A percentile compares a stretch with the other conserved stretches of the same genome.
Evolutionary conservation across 2,888 invertebrate species (phyloP).

Genomic region (Pterostichus madidus): DNA sequence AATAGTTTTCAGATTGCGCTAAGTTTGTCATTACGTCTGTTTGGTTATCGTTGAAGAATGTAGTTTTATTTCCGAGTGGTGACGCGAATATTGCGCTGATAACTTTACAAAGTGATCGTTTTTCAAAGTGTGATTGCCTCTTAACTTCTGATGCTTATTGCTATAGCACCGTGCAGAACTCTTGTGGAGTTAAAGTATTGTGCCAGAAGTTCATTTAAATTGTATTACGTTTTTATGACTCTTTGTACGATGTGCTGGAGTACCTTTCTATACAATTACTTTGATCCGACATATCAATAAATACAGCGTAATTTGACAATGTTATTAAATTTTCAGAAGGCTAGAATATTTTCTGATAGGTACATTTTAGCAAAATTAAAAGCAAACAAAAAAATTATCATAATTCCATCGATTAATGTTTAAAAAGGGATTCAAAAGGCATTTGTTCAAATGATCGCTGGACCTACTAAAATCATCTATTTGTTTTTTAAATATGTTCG

Average conservation of each 20-base stretch:
- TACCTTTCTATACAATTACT: slow-evolving; percentile 28
- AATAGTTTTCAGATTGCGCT: no score
- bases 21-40: no score
- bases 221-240: slow-evolving; percentile 43
- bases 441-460: no score
- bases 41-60: slow-evolving; percentile 27
- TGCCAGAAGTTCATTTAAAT: slow-evolving; percentile 50
- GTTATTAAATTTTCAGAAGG: slow-evolving; percentile 36
- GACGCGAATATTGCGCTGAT: slow-evolving; percentile 25
- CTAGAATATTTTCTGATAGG: no score
- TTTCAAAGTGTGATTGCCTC: slow-evolving; percentile 49
- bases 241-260: slow-evolving; percentile 40
- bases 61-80: slow-evolving; percentile 19
- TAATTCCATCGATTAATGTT: no score
- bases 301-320: slow-evolving; percentile 4
- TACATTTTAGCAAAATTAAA: no score
- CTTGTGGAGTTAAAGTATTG: slow-evolving; percentile 38
- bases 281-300: background rate
- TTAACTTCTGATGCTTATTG: slow-evolving; percentile 45
- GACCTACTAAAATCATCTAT: no score
- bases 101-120: slow-evolving; percentile 43
- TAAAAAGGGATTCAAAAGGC: no score
- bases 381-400: no score
- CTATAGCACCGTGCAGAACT: background rate
- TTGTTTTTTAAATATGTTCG: no score